Percentiles rank a stretch among this genome's conserved stretches.
phyloP scores from a whole-genome alignment of 2,113 vertebrate species.

The Aix galericulata region DNA sequence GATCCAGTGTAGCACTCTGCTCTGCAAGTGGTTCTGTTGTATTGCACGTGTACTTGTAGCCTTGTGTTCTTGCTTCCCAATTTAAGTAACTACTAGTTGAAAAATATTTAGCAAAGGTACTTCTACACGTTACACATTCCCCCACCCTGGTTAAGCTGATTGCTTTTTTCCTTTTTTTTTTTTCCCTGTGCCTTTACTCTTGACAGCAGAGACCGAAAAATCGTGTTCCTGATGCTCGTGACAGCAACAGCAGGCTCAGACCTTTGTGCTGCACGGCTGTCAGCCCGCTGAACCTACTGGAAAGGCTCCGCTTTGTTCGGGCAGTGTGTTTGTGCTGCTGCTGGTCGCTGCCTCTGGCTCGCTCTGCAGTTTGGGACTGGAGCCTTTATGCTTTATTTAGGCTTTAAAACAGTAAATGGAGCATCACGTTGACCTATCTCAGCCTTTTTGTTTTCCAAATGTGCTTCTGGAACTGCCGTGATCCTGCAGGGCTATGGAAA shows the following conservation, averaged over 20 bases:
- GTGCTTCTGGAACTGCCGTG: constrained; percentile 13
- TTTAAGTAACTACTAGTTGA: neutral
- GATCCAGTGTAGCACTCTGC: neutral
- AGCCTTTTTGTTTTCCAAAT: constrained; percentile 47
- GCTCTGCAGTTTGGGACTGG: neutral
- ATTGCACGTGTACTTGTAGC: neutral
- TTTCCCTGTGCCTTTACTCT: neutral
- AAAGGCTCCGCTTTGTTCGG: constrained; percentile 6
- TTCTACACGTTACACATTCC: neutral
- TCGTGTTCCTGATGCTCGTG: neutral
- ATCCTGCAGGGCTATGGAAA: neutral
- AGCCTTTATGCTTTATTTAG: constrained; percentile 15
- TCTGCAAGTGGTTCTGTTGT: neutral
- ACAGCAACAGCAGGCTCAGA: neutral
- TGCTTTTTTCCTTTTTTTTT: neutral
- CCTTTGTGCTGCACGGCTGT: neutral
- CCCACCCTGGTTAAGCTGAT: fast-evolving
- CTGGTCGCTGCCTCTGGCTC: neutral
- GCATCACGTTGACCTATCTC: constrained; percentile 54
- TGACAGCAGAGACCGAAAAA: neutral
- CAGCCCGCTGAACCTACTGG: neutral
- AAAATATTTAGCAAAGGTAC: neutral
- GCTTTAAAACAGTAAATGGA: constrained; percentile 58
- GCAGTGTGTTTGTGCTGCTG: neutral
- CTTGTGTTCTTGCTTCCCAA: neutral